Evolutionary conservation across 2,113 vertebrate species (phyloP), one percentile per base, ranked within the genome.

Genomic region (Nanorana parkeri): DNA sequence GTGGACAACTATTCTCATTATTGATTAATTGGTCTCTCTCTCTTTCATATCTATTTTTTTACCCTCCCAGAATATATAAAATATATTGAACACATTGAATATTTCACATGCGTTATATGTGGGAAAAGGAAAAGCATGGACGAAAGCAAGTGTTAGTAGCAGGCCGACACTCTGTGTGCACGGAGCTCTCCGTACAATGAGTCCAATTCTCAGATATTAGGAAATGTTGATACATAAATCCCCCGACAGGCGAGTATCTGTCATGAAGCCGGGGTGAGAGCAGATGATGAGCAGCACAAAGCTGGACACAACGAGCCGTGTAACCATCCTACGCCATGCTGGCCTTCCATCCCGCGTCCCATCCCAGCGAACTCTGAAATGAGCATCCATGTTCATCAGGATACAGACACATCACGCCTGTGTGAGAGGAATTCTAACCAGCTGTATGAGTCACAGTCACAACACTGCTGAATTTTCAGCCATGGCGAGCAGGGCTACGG

Each of bases 291-390:
- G 19, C 15, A 54, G 69, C n/a, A 28, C 52, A 73, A 29, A 56
- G 69, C 52, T n/a, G 5, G 20, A 29, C 69, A 20, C 28, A 21
- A 54, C 71, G 60, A 29, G 4, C 41, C 13, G 41, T 47, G 41
- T 10, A 47, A 47, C 41, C 47, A 26, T 69, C 68, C 20, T 74
- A 58, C 71, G 54, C 71, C 71, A 74, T 32, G 71, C 71, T 60
- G 71, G 54, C n/a, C 71, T 58, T 20, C 54, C n/a, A 73, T 58
- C 26, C 52, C 7, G 28, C 10, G 28, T 5, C 56, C 13, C 3
- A 74, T 20, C 71, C 17, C 5, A 60, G 6, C 17, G 20, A n/a
- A n/a, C 56, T 58, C 3, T 8, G 17, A 51, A 29, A 29, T 56
- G 51, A 56, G 51, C 69, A 56, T 56, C 71, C 55, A 73, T 73